Conservation (phyloP, 2,797 vertebrate genomes). For the Bothrops alternatus region DNA sequence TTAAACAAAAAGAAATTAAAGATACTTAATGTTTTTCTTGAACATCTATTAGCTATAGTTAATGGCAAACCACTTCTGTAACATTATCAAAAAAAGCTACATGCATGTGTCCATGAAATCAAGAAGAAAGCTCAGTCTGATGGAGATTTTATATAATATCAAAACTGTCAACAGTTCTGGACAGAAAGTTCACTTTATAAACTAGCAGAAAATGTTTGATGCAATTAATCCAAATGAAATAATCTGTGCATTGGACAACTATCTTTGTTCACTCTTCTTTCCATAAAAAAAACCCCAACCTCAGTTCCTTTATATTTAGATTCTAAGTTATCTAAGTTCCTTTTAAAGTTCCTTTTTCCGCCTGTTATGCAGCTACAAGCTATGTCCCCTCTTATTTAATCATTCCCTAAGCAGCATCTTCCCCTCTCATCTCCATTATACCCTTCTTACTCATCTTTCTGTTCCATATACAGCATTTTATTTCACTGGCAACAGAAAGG, state of each 20-base stretch:
- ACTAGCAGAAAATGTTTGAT: not conserved
- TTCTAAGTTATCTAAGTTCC: not conserved
- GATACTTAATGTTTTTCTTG: not conserved
- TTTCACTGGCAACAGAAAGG: not conserved
- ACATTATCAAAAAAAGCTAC: not conserved
- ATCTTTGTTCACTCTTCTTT: not conserved
- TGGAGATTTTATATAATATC: not conserved
- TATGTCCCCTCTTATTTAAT: not conserved
- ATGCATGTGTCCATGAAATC: not conserved
- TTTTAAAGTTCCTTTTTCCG: not conserved
- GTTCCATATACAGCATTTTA: not conserved
- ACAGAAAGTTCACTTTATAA: not conserved
- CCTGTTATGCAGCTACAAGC: not conserved
- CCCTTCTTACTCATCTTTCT: not conserved
- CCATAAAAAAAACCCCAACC: constrained; percentile 11
- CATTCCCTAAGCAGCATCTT: not conserved
- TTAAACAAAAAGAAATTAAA: constrained; percentile 23
- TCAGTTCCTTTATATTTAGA: constrained; percentile 2
- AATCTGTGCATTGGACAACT: not conserved
- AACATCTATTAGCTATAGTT: not conserved
- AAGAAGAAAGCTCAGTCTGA: not conserved
- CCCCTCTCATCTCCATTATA: not conserved
- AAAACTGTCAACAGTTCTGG: not conserved
- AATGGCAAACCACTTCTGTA: not conserved
- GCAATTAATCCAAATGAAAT: rapidly evolving